Evolutionary conservation across 2,888 invertebrate genomes (phyloP).

Genomic region (Ectobius pallidus): DNA sequence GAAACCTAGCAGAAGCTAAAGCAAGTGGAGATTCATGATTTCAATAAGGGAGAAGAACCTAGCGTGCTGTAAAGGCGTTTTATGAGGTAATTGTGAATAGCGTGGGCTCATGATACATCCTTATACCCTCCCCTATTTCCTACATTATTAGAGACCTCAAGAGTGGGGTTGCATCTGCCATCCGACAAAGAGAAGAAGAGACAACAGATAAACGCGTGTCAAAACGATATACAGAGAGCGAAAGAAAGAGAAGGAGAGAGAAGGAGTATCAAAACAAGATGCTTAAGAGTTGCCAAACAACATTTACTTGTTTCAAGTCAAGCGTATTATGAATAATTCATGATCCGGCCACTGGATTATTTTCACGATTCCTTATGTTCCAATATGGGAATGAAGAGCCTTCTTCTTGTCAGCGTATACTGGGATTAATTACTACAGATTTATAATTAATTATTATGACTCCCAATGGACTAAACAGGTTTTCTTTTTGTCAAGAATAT

Average conservation of each 20-base stretch:
- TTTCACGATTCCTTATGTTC: too few relatives aligned
- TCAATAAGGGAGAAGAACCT: constrained; percentile 24
- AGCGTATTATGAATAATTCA: constrained; percentile 31
- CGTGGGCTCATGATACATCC: constrained; percentile 15
- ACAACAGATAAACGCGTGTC: not conserved
- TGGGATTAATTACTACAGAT: too few relatives aligned
- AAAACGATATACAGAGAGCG: too few relatives aligned
- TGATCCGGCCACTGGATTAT: constrained; percentile 1
- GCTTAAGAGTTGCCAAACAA: not conserved
- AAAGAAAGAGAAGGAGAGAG: not conserved
- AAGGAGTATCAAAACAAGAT: constrained; percentile 20
- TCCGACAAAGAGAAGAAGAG: not conserved
- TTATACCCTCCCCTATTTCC: constrained; percentile 3
- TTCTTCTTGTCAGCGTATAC: too few relatives aligned
- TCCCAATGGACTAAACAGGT: too few relatives aligned
- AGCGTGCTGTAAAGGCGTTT: constrained; percentile 15
- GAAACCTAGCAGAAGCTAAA: not conserved
- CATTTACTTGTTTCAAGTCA: constrained; percentile 21
- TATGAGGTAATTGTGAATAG: constrained; percentile 29
- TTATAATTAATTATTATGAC: too few relatives aligned
- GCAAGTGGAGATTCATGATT: constrained; percentile 24
- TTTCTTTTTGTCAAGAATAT: too few relatives aligned
- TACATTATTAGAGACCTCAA: not conserved
- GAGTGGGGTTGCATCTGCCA: not conserved
- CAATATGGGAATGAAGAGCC: too few relatives aligned